Base-by-base conservation (phyloP, 2,113 vertebrate species). In the Strigops habroptila region DNA sequence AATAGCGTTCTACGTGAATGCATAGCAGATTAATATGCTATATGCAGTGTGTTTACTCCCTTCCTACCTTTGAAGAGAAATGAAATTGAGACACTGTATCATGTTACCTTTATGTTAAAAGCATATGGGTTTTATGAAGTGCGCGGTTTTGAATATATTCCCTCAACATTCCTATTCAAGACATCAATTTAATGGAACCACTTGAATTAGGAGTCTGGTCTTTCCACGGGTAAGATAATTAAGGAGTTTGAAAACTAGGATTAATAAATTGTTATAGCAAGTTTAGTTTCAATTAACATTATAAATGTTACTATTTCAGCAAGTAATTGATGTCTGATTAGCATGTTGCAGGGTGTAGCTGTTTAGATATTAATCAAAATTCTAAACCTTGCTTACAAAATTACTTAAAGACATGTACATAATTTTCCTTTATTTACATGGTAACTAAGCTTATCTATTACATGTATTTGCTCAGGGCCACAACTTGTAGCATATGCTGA, bases 211-310 rank as follows among this genome's bases (percentile, higher is more conserved):
- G 60, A 97, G 43, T 79, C 60, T 63, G 71, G 63, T 64, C 91
- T 97, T 96, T 95, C 80, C 51, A 88, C 6, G 30, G 67, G 43
- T 68, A 46, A 23, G 94, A 76, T 95, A 97, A 98, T 98, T 97
- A 97, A 92, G 48, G 85, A 96, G 85, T 96, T 97, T 97, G 92
- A 93, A 98, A 98, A 97, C 80, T 74, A 86, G 39, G 93, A 97
- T 96, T 97, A 97, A 97, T 95, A 98, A 97, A 97, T 96, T 90
- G 96, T 98, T 93, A 96, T 37, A 95, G 53, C 41, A 94, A 97
- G 77, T 96, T 98, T 97, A 91, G 73, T 78, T 96, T 96, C 95
- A 97, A 96, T 98, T 98, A 97, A 59, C 65, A 76, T 92, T 95
- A 95, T 84, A 94, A 96, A 97, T 96, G 80, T 92, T 97, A 96